A percentile compares a stretch with the other conserved stretches of the same genome.
Conservation (phyloP, 2,797 vertebrate species). For the Sebastes minor region DNA sequence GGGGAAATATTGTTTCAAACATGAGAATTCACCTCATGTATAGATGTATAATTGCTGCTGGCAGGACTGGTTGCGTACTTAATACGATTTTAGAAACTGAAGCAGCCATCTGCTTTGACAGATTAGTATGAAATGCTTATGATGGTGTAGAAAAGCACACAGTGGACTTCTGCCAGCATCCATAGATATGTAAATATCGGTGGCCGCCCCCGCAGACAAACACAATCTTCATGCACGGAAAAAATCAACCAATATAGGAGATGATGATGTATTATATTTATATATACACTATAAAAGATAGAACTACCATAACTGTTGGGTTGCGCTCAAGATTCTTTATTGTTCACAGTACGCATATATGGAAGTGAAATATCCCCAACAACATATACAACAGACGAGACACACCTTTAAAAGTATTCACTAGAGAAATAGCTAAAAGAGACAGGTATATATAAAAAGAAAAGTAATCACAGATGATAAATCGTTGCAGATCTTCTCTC, state of each 20-base stretch:
- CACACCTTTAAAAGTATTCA: too few species aligned
- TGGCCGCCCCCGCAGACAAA: not conserved
- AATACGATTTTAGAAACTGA: constrained; percentile 4
- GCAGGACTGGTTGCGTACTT: not conserved
- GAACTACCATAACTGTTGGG: not conserved
- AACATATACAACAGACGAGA: too few species aligned
- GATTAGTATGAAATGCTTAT: constrained; percentile 15
- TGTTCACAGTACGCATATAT: too few species aligned
- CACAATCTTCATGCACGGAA: not conserved
- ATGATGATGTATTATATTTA: not conserved
- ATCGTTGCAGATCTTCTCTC: constrained; percentile 89
- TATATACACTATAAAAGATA: not conserved
- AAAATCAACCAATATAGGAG: not conserved
- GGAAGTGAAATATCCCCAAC: too few species aligned
- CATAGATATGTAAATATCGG: constrained; percentile 9
- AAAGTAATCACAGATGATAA: too few species aligned
- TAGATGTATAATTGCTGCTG: not conserved
- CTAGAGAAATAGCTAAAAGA: too few species aligned
- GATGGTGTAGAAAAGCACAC: not conserved
- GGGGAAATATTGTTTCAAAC: not conserved
- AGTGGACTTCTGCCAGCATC: constrained; percentile 11
- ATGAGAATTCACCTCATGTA: not conserved
- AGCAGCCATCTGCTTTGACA: constrained; percentile 29
- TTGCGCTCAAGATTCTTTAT: not conserved
- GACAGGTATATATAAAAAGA: too few species aligned